phyloP scores from a whole-genome alignment of 2,797 vertebrate species.

The Sebastes itinus region DNA sequence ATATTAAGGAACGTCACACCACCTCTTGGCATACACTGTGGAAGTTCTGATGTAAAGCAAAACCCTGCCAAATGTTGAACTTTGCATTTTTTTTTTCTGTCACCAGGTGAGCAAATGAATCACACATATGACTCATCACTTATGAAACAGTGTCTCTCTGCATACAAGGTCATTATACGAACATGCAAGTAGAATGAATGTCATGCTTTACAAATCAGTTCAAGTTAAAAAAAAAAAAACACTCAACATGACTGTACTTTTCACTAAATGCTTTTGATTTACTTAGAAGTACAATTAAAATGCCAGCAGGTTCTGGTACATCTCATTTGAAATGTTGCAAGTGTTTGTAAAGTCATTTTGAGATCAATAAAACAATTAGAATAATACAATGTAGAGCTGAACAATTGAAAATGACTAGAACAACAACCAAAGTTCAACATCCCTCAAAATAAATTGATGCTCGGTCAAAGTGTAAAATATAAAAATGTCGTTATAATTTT shows the following conservation, averaged over 20 bases:
- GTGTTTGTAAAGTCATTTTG: too few species aligned
- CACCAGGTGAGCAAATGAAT: conserved; percentile 42
- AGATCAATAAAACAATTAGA: too few species aligned
- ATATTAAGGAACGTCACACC: not conserved
- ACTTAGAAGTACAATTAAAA: not conserved
- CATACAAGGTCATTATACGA: conserved; percentile 22
- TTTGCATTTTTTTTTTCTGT: not conserved
- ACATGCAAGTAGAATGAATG: conserved; percentile 24
- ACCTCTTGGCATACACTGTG: not conserved
- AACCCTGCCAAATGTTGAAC: not conserved
- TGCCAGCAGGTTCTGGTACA: conserved; percentile 22
- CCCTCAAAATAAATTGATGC: not conserved
- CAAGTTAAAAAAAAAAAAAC: conserved; percentile 37
- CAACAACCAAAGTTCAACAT: not conserved
- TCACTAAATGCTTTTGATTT: conserved; percentile 27
- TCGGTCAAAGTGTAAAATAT: not conserved
- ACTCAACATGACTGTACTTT: conserved; percentile 34
- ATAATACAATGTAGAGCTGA: not conserved
- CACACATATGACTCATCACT: conserved; percentile 37
- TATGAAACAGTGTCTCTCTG: conserved; percentile 1
- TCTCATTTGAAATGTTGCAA: conserved; percentile 15
- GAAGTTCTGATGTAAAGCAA: conserved; percentile 1
- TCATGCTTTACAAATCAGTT: conserved; percentile 53
- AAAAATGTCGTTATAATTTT: not conserved
- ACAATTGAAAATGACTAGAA: not conserved